Percentiles rank a stretch among this genome's conserved stretches.
phyloP scores from a whole-genome alignment of 35 echinoderm and acorn worm genomes.

The Apostichopus californicus region DNA sequence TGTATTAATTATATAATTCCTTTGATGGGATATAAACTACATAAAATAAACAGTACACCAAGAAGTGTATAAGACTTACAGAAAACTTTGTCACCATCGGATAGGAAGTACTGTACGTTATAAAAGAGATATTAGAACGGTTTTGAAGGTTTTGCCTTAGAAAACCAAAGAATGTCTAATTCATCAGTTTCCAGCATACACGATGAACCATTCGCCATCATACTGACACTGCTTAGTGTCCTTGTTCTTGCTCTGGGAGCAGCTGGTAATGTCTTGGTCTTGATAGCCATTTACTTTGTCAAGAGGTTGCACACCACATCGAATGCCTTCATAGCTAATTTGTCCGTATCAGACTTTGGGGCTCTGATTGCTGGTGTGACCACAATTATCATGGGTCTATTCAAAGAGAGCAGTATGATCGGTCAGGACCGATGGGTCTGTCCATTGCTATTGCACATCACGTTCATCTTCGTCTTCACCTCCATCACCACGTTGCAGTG shows the following conservation, averaged over 20 bases:
- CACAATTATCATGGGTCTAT: conserved; percentile 2
- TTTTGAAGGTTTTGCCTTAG: too few species aligned
- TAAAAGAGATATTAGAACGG: too few species aligned
- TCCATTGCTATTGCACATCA: neutral
- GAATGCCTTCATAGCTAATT: conserved; percentile 50
- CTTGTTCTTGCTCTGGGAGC: neutral
- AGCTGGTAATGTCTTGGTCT: neutral
- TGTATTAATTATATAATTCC: too few species aligned
- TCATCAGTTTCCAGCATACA: neutral
- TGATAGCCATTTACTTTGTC: conserved; percentile 11
- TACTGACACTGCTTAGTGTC: neutral
- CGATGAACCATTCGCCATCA: neutral
- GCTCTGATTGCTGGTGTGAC: conserved; percentile 26
- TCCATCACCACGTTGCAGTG: conserved; percentile 38
- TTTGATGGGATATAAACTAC: too few species aligned
- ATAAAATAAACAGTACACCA: too few species aligned
- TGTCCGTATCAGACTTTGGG: conserved; percentile 45
- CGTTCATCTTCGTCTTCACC: conserved; percentile 37
- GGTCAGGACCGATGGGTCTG: neutral
- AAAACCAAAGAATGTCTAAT: neutral
- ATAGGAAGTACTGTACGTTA: too few species aligned
- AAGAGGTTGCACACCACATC: conserved; percentile 49
- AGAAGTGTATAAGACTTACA: too few species aligned
- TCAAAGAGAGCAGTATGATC: neutral
- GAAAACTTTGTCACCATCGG: too few species aligned